Evolutionary conservation across 2,888 invertebrate species (phyloP), one percentile per base, ranked within the genome.

Genomic region (Exephanes ischioxanthus): DNA sequence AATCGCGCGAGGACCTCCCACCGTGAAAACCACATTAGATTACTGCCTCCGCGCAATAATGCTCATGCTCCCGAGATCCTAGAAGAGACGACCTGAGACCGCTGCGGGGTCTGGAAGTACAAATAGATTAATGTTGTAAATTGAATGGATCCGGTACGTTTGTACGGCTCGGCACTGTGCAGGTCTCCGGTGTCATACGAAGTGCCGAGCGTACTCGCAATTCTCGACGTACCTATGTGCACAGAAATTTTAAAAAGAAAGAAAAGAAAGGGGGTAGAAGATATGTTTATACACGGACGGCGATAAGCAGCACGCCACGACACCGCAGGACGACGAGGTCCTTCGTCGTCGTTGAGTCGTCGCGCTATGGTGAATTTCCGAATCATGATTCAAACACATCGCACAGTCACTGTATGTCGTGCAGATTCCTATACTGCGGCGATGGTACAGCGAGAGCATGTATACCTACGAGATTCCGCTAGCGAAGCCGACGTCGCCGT

Each of bases 121-220:
- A 70, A 86, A 82, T 88, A 75, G 83, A 85, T 85, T 87, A 85
- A 85, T 86, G 81, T 63, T 83, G 81, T 85, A 85, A 87, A 87
- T 88, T 88, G 84, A 88, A 86, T 68, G 72, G 81, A 86, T 88
- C 86, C 85, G 86, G 88, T 87, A 58, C 55, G 76, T 80, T 83
- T 77, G 75, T 66, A 61, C 61, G 73, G 73, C 72, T 67, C 22
- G 51, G 53, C 33, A 66, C 37, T 48, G n/a, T 51, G 53, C 53
- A 41, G 67, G 41, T 77, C 77, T 41, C 77, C 77, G 55, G 78
- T 75, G 70, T 63, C 68, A 30, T 26, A 37, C 53, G 33, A 16
- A 81, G 45, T 61, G 2, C 26, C 41, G n/a, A 45, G 22, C 30
- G 58, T 71, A 61, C 33, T 26, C 19, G 53, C 41, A 14, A 75